phyloP scores from a whole-genome alignment of 2,113 vertebrate species.

The Arenaria interpres region DNA sequence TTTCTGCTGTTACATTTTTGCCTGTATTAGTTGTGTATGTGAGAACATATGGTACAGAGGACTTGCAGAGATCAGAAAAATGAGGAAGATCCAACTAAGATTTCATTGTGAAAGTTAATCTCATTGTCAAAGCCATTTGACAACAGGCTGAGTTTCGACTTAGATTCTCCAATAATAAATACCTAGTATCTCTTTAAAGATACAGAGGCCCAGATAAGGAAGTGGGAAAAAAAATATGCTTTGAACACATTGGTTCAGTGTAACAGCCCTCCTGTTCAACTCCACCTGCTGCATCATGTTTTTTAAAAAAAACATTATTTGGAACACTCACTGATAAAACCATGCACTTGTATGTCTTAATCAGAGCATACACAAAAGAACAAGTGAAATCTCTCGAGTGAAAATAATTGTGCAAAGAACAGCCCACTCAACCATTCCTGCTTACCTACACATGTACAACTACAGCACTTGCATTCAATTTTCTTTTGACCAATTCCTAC shows the following conservation, averaged over 20 bases:
- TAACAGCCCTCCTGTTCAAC: neutral
- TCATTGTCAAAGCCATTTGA: neutral
- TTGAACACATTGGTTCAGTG: neutral
- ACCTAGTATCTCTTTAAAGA: neutral
- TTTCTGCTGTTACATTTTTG: neutral
- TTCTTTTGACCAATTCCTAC: neutral
- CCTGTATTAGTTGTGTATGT: neutral
- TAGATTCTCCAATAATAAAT: neutral
- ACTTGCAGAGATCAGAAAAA: neutral
- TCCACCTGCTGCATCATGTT: neutral
- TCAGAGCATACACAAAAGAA: neutral
- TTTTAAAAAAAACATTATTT: neutral
- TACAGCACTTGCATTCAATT: neutral
- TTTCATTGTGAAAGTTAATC: neutral
- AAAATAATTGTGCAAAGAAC: neutral
- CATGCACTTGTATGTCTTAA: neutral
- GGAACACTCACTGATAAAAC: neutral
- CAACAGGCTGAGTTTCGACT: neutral
- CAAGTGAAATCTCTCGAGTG: neutral
- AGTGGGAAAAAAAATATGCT: neutral
- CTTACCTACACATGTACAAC: neutral
- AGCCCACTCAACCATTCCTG: neutral
- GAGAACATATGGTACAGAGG: neutral
- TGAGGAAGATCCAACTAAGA: neutral
- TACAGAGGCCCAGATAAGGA: neutral